Base-by-base conservation (phyloP, 2,113 vertebrate genomes). In the Ivindomyrus marchei region DNA sequence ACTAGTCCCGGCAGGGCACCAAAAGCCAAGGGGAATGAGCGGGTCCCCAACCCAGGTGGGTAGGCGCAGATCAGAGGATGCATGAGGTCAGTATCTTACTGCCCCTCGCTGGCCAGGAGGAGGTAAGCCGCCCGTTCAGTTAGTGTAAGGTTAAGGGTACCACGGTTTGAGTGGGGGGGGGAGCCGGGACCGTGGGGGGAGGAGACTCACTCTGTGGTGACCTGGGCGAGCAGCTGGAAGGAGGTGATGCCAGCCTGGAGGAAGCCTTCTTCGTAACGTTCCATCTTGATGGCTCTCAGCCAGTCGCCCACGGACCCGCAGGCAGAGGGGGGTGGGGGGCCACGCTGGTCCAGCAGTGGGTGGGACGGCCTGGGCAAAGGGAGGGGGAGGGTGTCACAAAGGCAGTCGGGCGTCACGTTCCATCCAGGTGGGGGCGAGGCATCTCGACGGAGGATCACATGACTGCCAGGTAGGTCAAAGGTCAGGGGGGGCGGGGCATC, bases 261-360 rank as follows among this genome's bases (percentile, higher is more conserved):
- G 92, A 96, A 96, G 91, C 90, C 93, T 42, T 92, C 93, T 93
- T 95, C 94, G 24, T 96, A 96, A 0, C 95, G 92, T 89, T 95
- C 94, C 95, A 96, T 96, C 93, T 95, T 96, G 19, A 96, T 93
- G 50, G 93, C 93, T 2, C 92, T 89, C 0, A 96, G 94, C 95
- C 95, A 96, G 90, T 96, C 95, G 0, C 91, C 92, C 7, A 96
- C 94, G 0, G 95, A 95, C 0, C 90, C 91, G 50, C 50, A 95
- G 53, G 94, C 91, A 0, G 94, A 94, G 0, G 94, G 94, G 0
- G 93, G 89, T 0, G 95, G 94, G 0, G 92, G 93, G 24, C 90
- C 31, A 0, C 94, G 92, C 91, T 92, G 94, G 90, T 93, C 92
- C 90, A 95, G 56, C 93, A 95, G 92, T 7, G 92, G 94, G 89